phyloP scores from a whole-genome alignment of 30 jellyfish, hydroid and myxozoan genomes.

The Chironex yamaguchii region DNA sequence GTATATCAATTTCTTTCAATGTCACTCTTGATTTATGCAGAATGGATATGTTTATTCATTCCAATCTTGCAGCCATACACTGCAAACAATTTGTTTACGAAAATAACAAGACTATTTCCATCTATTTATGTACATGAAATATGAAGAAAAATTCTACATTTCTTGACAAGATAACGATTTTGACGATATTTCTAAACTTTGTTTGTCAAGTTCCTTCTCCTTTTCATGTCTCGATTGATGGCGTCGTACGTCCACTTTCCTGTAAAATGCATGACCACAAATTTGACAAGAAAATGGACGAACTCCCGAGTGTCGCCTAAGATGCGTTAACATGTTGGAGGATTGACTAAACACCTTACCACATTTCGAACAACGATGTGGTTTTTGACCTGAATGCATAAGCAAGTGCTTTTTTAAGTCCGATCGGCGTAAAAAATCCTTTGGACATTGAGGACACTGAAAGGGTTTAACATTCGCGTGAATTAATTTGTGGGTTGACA shows the following conservation, averaged over 20 bases:
- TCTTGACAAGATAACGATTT: too few species aligned
- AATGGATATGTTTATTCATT: too few species aligned
- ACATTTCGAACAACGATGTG: slow-evolving; percentile 90
- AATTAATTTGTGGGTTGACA: slow-evolving; percentile 86
- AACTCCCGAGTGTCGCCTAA: slow-evolving; percentile 90
- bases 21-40: too few species aligned
- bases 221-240: slow-evolving; percentile 64
- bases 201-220: slow-evolving; percentile 16
- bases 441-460: slow-evolving; percentile 75
- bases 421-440: slow-evolving; percentile 84
- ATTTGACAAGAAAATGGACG: slow-evolving; percentile 90
- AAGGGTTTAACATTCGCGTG: slow-evolving; percentile 88
- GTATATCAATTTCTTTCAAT: too few species aligned
- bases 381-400: slow-evolving; percentile 95
- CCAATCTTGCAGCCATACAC: too few species aligned
- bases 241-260: slow-evolving; percentile 75
- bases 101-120: too few species aligned
- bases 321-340: slow-evolving; percentile 86
- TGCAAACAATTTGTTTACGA: too few species aligned
- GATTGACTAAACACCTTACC: slow-evolving; percentile 86
- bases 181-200: too few species aligned
- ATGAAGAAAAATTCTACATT: too few species aligned
- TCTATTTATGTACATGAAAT: too few species aligned
- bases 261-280: slow-evolving; percentile 86
- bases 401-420: slow-evolving; percentile 83